Conservation (phyloP, 2,113 vertebrate species). For the Amphiprion percula region DNA sequence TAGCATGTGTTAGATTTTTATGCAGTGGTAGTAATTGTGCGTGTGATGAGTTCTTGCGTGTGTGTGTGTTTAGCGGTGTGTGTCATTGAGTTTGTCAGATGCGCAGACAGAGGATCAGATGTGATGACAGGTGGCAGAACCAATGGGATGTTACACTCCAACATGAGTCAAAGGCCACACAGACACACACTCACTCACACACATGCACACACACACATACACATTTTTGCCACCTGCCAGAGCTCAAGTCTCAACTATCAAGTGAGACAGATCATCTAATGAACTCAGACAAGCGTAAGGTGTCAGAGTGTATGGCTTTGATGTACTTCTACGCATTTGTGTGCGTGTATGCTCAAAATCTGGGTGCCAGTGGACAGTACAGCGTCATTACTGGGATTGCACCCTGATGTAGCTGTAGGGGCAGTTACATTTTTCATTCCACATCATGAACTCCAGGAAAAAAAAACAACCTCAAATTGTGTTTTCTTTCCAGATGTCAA, state of each 20-base stretch:
- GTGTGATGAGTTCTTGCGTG: not conserved
- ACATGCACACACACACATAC: conserved; percentile 25
- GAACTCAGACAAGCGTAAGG: conserved; percentile 50
- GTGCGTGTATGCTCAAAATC: conserved; percentile 1
- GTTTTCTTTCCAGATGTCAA: conserved; percentile 67
- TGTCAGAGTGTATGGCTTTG: conserved; percentile 32
- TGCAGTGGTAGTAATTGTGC: not conserved
- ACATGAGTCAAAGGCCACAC: conserved; percentile 55
- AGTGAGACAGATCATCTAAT: conserved; percentile 55
- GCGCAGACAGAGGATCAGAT: conserved; percentile 49
- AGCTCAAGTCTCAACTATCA: conserved; percentile 43
- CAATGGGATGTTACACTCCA: conserved; percentile 54
- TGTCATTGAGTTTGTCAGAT: conserved; percentile 48
- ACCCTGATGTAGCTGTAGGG: conserved; percentile 30
- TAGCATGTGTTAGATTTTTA: not conserved
- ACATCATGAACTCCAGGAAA: conserved; percentile 37
- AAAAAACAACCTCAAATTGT: conserved; percentile 39
- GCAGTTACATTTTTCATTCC: conserved; percentile 48
- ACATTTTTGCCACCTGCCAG: conserved; percentile 47
- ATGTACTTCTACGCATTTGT: conserved; percentile 3
- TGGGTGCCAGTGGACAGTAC: conserved; percentile 16
- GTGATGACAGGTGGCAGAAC: conserved; percentile 66
- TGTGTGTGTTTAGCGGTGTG: conserved; percentile 8
- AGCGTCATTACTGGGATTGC: conserved; percentile 17
- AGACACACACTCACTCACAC: conserved; percentile 14